phyloP scores from a whole-genome alignment of 2,888 invertebrate species.

The Conops quadrifasciatus region DNA sequence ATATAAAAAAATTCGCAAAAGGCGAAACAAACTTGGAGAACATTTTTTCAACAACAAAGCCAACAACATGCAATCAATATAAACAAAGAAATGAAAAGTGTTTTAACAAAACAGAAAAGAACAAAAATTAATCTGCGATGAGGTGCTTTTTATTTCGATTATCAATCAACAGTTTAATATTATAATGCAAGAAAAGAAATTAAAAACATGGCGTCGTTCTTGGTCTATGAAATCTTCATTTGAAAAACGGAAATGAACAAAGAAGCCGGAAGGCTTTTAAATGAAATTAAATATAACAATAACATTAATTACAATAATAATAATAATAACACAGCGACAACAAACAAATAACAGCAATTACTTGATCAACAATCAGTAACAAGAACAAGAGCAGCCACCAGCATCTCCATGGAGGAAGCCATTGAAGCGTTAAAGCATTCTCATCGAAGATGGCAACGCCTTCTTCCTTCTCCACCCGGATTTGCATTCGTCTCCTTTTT shows the following conservation, averaged over 20 bases:
- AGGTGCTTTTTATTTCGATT: too few species aligned
- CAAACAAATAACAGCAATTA: constrained; percentile 33
- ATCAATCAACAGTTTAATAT: too few species aligned
- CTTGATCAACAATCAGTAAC: constrained; percentile 45
- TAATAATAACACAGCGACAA: constrained; percentile 28
- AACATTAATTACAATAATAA: constrained; percentile 37
- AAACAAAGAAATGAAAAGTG: too few species aligned
- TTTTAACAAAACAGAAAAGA: too few species aligned
- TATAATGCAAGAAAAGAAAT: too few species aligned
- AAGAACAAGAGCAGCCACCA: constrained; percentile 33
- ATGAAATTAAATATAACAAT: constrained; percentile 30
- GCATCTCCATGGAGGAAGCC: background rate
- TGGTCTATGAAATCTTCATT: constrained; percentile 14
- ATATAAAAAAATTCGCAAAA: constrained; percentile 18
- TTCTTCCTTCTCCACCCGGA: constrained; percentile 50
- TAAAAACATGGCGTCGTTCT: too few species aligned
- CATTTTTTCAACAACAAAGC: too few species aligned
- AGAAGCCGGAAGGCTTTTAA: constrained; percentile 28
- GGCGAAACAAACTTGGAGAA: too few species aligned
- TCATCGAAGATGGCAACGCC: constrained; percentile 49
- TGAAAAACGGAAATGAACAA: constrained; percentile 34
- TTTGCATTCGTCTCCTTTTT: constrained; percentile 30
- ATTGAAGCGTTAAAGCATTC: constrained; percentile 33
- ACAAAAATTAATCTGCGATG: too few species aligned
- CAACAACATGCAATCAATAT: too few species aligned